These are phyloP conservation scores for Acipenser transmontanus DNA, from an alignment of 2,797 vertebrate species.

Conservation along the genomic window DNA sequence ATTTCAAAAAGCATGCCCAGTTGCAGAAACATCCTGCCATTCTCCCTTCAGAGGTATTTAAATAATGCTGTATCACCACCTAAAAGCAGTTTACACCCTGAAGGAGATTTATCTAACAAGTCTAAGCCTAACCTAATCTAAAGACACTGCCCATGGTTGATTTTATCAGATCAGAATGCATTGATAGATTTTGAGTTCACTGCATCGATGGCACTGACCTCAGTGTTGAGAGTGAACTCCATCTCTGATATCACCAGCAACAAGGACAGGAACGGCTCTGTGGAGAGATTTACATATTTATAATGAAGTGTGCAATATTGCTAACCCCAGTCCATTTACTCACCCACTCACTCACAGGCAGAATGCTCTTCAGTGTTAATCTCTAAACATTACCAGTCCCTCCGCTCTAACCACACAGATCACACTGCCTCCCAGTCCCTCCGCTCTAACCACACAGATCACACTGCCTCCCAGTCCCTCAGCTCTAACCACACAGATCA, in stretches of 20 bases:
- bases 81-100: background rate
- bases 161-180: background rate
- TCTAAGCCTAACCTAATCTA: no score
- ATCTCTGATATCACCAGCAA: conserved; percentile 66
- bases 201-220: conserved; percentile 45
- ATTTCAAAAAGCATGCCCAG: no score
- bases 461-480: no score
- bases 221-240: conserved; percentile 67
- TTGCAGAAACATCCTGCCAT: no score
- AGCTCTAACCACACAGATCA: no score
- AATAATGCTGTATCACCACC: background rate
- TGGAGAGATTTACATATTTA: background rate
- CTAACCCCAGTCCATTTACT: no score
- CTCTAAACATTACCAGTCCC: background rate
- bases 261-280: conserved; percentile 72
- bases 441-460: no score
- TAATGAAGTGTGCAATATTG: background rate
- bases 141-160: no score
- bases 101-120: no score
- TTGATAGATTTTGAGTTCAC: background rate
- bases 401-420: no score
- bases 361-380: background rate
- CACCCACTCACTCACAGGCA: background rate
- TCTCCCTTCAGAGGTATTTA: no score
- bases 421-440: no score